Base-by-base conservation (phyloP, 2,113 vertebrate species). In the Lagopus leucura region DNA sequence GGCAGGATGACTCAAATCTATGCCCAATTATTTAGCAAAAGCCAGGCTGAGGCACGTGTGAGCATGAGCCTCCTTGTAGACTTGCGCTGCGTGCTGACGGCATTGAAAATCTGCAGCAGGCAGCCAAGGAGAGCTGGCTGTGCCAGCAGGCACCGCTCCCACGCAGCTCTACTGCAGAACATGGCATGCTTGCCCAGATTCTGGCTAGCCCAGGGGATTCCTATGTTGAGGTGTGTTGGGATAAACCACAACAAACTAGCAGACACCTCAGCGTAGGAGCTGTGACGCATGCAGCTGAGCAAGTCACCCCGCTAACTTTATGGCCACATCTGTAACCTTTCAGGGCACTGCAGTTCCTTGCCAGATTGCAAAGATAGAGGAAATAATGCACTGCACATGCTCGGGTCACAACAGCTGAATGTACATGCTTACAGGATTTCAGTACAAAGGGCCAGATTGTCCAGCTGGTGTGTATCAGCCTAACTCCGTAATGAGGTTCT, bases 271-370 rank as follows among this genome's bases (percentile, higher is more conserved):
- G 52, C 8, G 15, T 54, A 2, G 5, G 42, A 81, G 63, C 58
- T 61, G 43, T 78, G 64, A 79, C 5, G 1, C 91, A 66, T 0
- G 2, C 50, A 70, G 64, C 81, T 58, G 57, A 75, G 70, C 4
- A 2, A 92, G 45, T 42, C 54, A 10, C 78, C 79, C 63, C 7
- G 2, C 75, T 73, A 63, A 76, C 64, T 88, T 91, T 30, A 86
- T 4, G 50, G 85, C 18, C 74, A 58, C 91, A 91, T 72, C 77
- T 94, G 74, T 55, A 94, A 94, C 58, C 79, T 92, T 89, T 87
- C 87, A 82, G 89, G 74, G 67, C 65, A 60, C 55, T 13, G 2
- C 5, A 27, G 63, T 73, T 75, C 66, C 81, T 90, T 92, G 77
- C 83, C 80, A 86, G 90, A 85, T 38, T 77, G 63, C 2, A 3